Evolutionary conservation across 1,140 invertebrate species (phyloP).

Genomic region (Tetragonula clypearis): DNA sequence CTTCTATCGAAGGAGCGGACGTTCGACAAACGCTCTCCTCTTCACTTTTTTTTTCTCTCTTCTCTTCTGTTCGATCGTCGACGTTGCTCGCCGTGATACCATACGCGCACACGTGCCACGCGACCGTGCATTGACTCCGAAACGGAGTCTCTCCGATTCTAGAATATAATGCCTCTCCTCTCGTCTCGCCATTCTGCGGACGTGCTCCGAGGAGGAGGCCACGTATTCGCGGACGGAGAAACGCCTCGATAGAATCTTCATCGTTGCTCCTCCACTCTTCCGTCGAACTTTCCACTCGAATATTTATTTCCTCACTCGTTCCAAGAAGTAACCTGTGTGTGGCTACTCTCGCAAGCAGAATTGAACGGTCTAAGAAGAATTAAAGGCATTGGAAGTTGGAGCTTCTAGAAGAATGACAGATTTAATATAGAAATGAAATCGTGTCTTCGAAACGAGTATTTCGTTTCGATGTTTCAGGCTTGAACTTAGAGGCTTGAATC

Average conservation of each 20-base stretch:
- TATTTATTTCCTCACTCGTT: conserved; percentile 11
- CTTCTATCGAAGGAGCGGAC: background rate
- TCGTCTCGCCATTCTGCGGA: background rate
- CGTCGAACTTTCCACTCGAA: conserved; percentile 10
- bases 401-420: too few species aligned
- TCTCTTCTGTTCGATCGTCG: background rate
- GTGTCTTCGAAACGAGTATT: too few species aligned
- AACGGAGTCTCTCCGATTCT: conserved; percentile 34
- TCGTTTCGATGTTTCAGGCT: too few species aligned
- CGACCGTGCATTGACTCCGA: conserved; percentile 40
- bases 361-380: background rate
- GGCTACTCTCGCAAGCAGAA: background rate
- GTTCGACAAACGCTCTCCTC: background rate
- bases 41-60: too few species aligned
- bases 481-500: too few species aligned
- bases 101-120: conserved; percentile 40
- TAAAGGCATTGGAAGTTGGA: background rate
- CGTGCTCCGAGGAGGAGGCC: conserved; percentile 1
- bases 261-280: background rate
- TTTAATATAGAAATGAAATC: too few species aligned
- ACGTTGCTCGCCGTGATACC: conserved; percentile 13
- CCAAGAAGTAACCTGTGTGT: background rate
- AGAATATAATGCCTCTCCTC: conserved; percentile 35
- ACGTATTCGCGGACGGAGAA: conserved; percentile 7
- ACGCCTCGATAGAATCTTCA: conserved; percentile 48